phyloP scores from a whole-genome alignment of 2,113 vertebrate genomes.

The Gila orcuttii region DNA sequence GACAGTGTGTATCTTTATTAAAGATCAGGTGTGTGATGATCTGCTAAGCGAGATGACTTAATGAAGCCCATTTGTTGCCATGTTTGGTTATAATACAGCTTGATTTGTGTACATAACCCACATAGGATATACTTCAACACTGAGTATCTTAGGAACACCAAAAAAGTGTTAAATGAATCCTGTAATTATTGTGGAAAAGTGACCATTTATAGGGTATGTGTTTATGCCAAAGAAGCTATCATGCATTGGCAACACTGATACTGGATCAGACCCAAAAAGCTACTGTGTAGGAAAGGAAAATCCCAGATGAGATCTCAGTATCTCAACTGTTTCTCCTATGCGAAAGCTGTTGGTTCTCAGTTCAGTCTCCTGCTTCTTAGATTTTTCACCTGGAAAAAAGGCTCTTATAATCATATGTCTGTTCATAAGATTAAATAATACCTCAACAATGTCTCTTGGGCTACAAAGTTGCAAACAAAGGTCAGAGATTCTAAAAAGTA shows the following conservation, averaged over 20 bases:
- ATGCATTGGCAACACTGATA: background rate
- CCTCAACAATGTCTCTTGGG: background rate
- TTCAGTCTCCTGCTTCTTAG: background rate
- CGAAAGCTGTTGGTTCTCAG: background rate
- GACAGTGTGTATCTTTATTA: background rate
- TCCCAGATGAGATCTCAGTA: background rate
- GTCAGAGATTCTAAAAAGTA: background rate
- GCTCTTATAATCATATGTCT: background rate
- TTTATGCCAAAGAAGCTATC: background rate
- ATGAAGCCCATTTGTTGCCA: constrained; percentile 8
- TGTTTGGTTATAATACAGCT: background rate
- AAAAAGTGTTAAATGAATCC: background rate
- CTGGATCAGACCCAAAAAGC: background rate
- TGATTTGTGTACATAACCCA: constrained; percentile 8
- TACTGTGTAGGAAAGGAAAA: background rate
- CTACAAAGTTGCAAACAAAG: background rate
- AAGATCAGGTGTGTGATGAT: background rate
- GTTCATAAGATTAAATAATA: background rate
- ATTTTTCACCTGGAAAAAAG: background rate
- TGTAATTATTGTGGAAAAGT: background rate
- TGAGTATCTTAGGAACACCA: background rate
- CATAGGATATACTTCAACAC: background rate
- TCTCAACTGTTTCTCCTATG: background rate
- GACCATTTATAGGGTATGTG: background rate
- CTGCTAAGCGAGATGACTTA: background rate